These are phyloP conservation scores for Cyprinus carpio DNA, from an alignment of 2,113 vertebrate species.

Conservation along the genomic window DNA sequence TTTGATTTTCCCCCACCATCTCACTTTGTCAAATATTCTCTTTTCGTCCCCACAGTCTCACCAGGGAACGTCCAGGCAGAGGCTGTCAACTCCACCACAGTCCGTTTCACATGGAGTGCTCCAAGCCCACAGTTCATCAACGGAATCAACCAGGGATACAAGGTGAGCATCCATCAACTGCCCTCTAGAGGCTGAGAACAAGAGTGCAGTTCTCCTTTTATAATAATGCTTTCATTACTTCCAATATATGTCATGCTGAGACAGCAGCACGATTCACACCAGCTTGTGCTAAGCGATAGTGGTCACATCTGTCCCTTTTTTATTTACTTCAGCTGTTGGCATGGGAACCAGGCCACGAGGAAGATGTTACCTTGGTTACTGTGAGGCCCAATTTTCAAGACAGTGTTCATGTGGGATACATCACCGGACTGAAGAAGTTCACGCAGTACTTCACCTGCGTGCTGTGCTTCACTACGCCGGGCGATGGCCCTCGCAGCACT, in stretches of 20 bases:
- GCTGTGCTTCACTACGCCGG: conserved; percentile 95
- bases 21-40: conserved; percentile 19
- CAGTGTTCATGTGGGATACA: conserved; percentile 86
- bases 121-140: conserved; percentile 99
- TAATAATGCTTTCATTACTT: conserved; percentile 43
- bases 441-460: conserved; percentile 88
- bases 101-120: conserved; percentile 93
- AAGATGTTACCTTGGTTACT: conserved; percentile 84
- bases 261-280: conserved; percentile 48
- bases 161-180: conserved; percentile 77
- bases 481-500: conserved; percentile 91
- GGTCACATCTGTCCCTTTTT: neutral
- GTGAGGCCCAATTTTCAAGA: conserved; percentile 96
- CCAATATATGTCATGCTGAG: conserved; percentile 43
- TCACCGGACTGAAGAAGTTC: conserved; percentile 89
- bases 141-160: conserved; percentile 98
- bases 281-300: conserved; percentile 37
- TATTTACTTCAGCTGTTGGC: conserved; percentile 83
- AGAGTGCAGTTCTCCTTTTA: conserved; percentile 23
- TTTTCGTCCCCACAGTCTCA: conserved; percentile 90
- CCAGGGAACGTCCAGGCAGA: conserved; percentile 90
- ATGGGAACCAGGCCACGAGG: conserved; percentile 86
- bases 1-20: conserved; percentile 17
- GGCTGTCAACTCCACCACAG: conserved; percentile 92
- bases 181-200: conserved; percentile 56